Base-by-base conservation (phyloP, 2,797 vertebrate species). In the Micromesistius poutassou region DNA sequence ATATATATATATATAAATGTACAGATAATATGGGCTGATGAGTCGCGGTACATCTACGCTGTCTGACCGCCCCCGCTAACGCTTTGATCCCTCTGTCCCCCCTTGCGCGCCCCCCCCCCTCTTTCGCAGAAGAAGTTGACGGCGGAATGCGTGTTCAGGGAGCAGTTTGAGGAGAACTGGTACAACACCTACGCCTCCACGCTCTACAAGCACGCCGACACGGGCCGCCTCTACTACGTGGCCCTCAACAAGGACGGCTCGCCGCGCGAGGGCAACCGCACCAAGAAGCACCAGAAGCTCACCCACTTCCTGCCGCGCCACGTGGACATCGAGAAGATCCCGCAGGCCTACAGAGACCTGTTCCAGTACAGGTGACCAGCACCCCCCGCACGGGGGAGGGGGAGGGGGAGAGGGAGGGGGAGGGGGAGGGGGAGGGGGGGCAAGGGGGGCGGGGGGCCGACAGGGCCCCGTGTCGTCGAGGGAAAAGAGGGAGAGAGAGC, bases 151-250 rank as follows among this genome's bases (percentile, higher is more conserved):
- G 97, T 99, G 76, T 98, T 99, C 95, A 95, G 97, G 74, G 98
- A 99, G 94, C 97, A 99, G 91, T 99, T 99, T 88, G 98, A 99
- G 93, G 98, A 99, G 94, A 99, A 99, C 92, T 99, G 98, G 98
- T 99, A 99, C 95, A 99, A 99, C 94, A 99, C 98, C 0, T 99
- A 99, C 31, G 96, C 97, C 50, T 99, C 97, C 0, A 99, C 97
- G 3, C 93, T 97, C 70, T 99, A 98, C 95, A 98, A 97, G 89
- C 98, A 99, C 78, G 89, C 89, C 0, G 97, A 99, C 92, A 97
- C 96, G 0, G 97, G 96, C 77, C 94, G 97, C 82, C 97, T 96
- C 76, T 99, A 97, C 93, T 99, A 99, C 25, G 96, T 99, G 90
- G 98, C 98, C 79, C 91, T 99, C 78, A 99, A 99, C 94, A 98